phyloP scores from a whole-genome alignment of 1,140 invertebrate genomes.

The Rhopalosiphum maidis region DNA sequence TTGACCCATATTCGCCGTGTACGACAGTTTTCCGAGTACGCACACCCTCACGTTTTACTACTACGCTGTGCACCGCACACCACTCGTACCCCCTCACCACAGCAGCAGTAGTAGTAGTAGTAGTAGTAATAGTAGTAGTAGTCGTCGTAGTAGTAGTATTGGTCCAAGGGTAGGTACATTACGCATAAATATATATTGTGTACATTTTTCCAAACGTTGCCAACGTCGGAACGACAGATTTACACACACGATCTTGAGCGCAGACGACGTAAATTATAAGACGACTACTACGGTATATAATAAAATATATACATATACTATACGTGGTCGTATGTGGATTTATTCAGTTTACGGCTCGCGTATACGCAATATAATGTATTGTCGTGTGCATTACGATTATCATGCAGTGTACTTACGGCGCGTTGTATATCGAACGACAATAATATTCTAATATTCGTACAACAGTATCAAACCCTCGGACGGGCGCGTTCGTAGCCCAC shows the following conservation, averaged over 20 bases:
- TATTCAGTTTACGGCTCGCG: neutral
- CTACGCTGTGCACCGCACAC: neutral
- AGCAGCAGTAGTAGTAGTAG: neutral
- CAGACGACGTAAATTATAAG: neutral
- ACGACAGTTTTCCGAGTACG: neutral
- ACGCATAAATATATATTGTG: neutral
- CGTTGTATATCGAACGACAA: neutral
- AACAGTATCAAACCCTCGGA: neutral
- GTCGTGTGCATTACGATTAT: neutral
- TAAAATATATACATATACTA: neutral
- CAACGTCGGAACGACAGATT: neutral
- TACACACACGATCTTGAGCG: neutral
- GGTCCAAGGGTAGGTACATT: neutral
- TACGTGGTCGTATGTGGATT: neutral
- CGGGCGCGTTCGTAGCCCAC: neutral
- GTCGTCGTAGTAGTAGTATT: neutral
- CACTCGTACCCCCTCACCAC: neutral
- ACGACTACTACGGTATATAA: neutral
- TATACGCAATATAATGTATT: neutral
- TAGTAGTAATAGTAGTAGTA: neutral
- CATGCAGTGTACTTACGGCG: neutral
- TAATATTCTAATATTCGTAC: neutral
- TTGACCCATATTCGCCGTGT: constrained; percentile 43
- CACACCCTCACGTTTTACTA: neutral
- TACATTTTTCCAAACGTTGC: neutral